Evolutionary conservation across 1,140 invertebrate genomes (phyloP).

Genomic region (Diachasmimorpha longicaudata): DNA sequence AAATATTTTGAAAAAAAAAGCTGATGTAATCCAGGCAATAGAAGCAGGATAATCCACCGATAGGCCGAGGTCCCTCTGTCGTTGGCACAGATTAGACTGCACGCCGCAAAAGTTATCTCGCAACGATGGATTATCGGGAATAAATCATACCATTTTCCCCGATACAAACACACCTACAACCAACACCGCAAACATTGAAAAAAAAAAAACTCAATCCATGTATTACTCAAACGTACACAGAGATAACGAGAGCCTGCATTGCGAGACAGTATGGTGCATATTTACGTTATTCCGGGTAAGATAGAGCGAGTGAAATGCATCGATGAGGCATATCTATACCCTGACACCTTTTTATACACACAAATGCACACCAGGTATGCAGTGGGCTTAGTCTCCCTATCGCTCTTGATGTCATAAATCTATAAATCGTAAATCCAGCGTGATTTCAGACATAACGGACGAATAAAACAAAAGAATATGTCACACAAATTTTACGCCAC

Average conservation of each 20-base stretch:
- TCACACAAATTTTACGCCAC: background rate
- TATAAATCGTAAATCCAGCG: constrained; percentile 44
- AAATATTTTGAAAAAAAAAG: constrained; percentile 9
- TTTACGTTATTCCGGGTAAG: background rate
- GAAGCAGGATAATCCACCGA: constrained; percentile 22
- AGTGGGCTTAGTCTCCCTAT: background rate
- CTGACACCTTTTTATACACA: constrained; percentile 1
- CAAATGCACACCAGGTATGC: background rate
- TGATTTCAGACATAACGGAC: constrained; percentile 33
- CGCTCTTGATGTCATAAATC: constrained; percentile 37
- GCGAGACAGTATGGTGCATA: constrained; percentile 8
- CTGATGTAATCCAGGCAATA: constrained; percentile 21
- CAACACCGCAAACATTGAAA: background rate
- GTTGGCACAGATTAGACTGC: constrained; percentile 23
- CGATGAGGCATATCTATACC: background rate
- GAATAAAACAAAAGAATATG: background rate
- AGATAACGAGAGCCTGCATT: background rate
- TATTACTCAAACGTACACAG: background rate
- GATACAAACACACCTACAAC: background rate
- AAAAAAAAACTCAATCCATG: background rate
- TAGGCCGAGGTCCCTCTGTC: constrained; percentile 19
- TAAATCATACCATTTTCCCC: constrained; percentile 30
- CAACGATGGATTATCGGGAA: constrained; percentile 25
- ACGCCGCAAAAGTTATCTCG: constrained; percentile 27
- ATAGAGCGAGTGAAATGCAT: background rate